Evolutionary conservation across 2,797 vertebrate genomes (phyloP).

Genomic region (Naso thynnoides): DNA sequence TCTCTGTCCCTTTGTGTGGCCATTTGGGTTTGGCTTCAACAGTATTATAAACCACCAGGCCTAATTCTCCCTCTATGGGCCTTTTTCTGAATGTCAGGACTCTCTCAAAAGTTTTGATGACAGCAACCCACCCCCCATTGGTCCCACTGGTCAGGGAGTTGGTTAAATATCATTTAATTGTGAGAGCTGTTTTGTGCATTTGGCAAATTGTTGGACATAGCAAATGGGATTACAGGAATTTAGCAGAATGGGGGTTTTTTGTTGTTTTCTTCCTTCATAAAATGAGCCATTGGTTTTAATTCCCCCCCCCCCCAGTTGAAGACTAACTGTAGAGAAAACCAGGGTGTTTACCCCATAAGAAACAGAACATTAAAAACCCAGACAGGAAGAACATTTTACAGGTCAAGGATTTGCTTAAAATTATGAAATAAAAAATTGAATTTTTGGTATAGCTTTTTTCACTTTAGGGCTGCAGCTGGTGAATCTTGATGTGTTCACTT

Average conservation of each 20-base stretch:
- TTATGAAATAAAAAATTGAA: not conserved
- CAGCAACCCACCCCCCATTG: not conserved
- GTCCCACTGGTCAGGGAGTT: conserved; percentile 23
- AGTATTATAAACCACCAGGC: conserved; percentile 53
- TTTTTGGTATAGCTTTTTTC: too few species aligned
- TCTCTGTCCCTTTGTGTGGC: conserved; percentile 60
- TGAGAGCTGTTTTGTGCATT: conserved; percentile 53
- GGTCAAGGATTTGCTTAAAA: not conserved
- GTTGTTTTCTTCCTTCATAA: conserved; percentile 13
- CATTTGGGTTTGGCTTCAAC: conserved; percentile 62
- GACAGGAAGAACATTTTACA: not conserved
- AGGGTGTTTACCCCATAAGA: conserved; percentile 1
- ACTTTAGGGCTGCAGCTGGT: not conserved
- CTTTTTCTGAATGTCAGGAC: conserved; percentile 49
- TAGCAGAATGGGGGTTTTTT: conserved; percentile 6
- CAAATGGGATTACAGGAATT: conserved; percentile 37
- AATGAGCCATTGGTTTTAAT: conserved; percentile 9
- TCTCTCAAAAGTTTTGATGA: conserved; percentile 34
- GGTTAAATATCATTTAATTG: conserved; percentile 37
- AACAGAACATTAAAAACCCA: not conserved
- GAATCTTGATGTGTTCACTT: not conserved
- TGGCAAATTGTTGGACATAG: conserved; percentile 21
- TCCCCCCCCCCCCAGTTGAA: conserved; percentile 4
- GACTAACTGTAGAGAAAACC: not conserved
- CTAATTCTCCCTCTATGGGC: conserved; percentile 47